Percentiles rank a stretch among this genome's conserved stretches.
Evolutionary conservation across 2,888 invertebrate genomes (phyloP).

Genomic region (Lydus trimaculatus): DNA sequence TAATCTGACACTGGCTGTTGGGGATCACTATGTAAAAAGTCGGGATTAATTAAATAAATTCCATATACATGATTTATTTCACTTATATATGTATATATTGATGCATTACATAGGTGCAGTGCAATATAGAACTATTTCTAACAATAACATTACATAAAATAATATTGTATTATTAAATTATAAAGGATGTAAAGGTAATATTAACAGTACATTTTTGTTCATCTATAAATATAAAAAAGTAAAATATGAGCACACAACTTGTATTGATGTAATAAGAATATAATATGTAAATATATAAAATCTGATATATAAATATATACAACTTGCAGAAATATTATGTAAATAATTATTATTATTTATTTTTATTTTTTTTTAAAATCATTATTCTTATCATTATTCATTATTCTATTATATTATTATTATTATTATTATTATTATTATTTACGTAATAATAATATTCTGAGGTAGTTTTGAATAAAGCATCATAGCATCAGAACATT

Average conservation of each 20-base stretch:
- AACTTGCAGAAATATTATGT: slow-evolving; percentile 37
- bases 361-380: slow-evolving; percentile 14
- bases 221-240: slow-evolving; percentile 44
- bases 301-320: slow-evolving; percentile 47
- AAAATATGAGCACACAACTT: slow-evolving; percentile 48
- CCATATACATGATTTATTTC: slow-evolving; percentile 42
- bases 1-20: too few relatives aligned
- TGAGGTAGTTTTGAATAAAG: slow-evolving; percentile 54
- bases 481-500: slow-evolving; percentile 40
- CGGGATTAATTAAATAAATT: neutral
- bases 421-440: neutral
- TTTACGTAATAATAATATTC: slow-evolving; percentile 16
- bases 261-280: slow-evolving; percentile 47
- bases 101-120: slow-evolving; percentile 59
- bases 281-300: slow-evolving; percentile 47
- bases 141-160: slow-evolving; percentile 56
- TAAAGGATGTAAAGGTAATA: slow-evolving; percentile 45
- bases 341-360: slow-evolving; percentile 38
- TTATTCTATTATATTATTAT: neutral
- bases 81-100: slow-evolving; percentile 52
- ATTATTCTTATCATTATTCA: neutral
- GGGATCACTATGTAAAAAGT: too few relatives aligned
- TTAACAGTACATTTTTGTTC: slow-evolving; percentile 46
- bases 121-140: slow-evolving; percentile 57
- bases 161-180: slow-evolving; percentile 53